phyloP scores from a whole-genome alignment of 2,797 vertebrate genomes.

The Siniperca scherzeri region DNA sequence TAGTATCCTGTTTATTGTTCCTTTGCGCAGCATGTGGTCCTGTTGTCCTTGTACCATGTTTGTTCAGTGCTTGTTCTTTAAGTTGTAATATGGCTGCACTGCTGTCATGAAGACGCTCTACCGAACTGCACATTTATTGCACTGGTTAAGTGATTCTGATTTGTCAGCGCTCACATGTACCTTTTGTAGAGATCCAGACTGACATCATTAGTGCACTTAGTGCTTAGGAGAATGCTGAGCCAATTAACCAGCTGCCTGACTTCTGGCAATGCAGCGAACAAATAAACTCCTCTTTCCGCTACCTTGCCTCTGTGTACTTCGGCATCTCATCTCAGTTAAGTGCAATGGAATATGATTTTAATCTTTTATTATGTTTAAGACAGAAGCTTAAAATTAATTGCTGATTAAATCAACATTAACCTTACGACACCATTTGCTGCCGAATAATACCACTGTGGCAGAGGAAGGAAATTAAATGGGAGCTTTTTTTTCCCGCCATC shows the following conservation, averaged over 20 bases:
- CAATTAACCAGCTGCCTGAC: conserved; percentile 79
- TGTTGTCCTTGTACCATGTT: background rate
- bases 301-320: conserved; percentile 51
- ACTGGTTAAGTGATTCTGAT: conserved; percentile 48
- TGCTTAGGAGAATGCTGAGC: conserved; percentile 69
- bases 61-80: conserved; percentile 13
- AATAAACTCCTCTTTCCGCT: conserved; percentile 71
- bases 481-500: conserved; percentile 3
- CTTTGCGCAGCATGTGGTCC: background rate
- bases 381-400: conserved; percentile 78
- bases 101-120: background rate
- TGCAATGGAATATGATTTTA: conserved; percentile 68
- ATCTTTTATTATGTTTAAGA: conserved; percentile 75
- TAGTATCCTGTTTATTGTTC: background rate
- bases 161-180: conserved; percentile 52
- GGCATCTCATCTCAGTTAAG: conserved; percentile 57
- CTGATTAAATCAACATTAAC: conserved; percentile 85
- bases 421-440: conserved; percentile 73
- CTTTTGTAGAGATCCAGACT: conserved; percentile 59
- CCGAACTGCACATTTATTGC: conserved; percentile 28
- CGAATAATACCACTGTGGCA: conserved; percentile 55
- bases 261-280: conserved; percentile 72
- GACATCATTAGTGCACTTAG: conserved; percentile 73
- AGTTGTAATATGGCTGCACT: background rate
- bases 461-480: conserved; percentile 35